Evolutionary conservation across 2,888 invertebrate genomes (phyloP), one percentile per base, ranked within the genome.

Genomic region (Hirudinaria manillensis): DNA sequence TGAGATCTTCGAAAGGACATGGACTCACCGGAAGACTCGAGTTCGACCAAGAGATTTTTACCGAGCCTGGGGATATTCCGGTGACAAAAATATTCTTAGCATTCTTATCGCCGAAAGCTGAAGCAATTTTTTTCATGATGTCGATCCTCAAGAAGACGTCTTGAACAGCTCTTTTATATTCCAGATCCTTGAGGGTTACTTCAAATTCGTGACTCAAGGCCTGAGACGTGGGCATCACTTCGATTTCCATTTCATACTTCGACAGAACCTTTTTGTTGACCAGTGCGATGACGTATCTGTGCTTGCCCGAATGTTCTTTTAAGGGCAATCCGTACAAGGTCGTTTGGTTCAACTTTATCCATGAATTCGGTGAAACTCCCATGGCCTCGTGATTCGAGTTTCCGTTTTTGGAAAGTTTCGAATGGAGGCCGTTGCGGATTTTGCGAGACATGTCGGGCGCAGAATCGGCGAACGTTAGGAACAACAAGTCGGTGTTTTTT

Each of bases 241-340:
- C 92, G 27, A 90, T 90, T 78, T 92, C 89, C 82, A 92, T 90
- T 77, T 85, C 85, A 4, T 94, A 87, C 0, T 88, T 89, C 74
- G 92, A 92, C 68, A 89, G 88, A 0, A 90, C 91, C 2, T 90
- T 90, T 80, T 89, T 90, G 86, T 95, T 94, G 27, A 89, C 89
- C 29, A 94, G 95, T 82, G 90, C 89, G 21, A 96, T 87, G 75
- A 89, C 88, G 86, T 92, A 93, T 83, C 91, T 91, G 78, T 90
- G 89, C 21, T 89, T 88, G 51, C 92, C 92, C 27, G 89, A 88
- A 83, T 94, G 91, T 1, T 87, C 87, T 0, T 89, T 87, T 77
- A 90, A 87, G 0, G 94, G 93, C 74, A 96, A 88, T 0, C 95
- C 94, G 83, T 90, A 93, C 86, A 96, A 92, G 86, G 93, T 93